A percentile compares a stretch with the other conserved stretches of the same genome.
Conservation (phyloP, 64 coral and sea anemone genomes). For the Montipora foliosa region DNA sequence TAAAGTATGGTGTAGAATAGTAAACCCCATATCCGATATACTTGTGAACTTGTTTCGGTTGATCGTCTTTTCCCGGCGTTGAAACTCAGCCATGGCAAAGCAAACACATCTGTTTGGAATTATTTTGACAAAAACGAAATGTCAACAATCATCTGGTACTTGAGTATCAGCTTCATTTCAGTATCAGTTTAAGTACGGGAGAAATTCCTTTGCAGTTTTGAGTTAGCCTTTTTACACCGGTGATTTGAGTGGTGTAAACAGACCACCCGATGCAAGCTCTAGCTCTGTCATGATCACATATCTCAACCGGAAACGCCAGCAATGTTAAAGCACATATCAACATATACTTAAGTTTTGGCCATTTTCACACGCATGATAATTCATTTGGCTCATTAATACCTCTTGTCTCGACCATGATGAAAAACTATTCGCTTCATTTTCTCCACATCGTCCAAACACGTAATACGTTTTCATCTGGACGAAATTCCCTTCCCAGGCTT, state of each 20-base stretch:
- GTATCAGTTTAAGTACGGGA: not conserved
- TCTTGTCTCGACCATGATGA: not conserved
- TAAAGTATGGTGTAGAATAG: too few species aligned
- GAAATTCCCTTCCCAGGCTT: constrained; percentile 65
- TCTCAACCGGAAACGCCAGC: constrained; percentile 9
- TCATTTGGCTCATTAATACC: not conserved
- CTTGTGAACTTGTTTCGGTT: too few species aligned
- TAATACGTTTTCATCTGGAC: constrained; percentile 65
- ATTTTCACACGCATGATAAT: not conserved
- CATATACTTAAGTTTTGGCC: not conserved
- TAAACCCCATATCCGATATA: too few species aligned
- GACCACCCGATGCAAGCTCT: too few species aligned
- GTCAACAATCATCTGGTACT: not conserved
- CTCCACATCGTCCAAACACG: constrained; percentile 68
- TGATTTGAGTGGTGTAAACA: constrained; percentile 23
- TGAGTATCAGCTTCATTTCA: constrained; percentile 37
- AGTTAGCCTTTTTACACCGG: not conserved
- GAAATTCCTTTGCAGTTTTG: not conserved
- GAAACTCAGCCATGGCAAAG: not conserved
- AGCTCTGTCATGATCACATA: not conserved
- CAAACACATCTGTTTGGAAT: not conserved
- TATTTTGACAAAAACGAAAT: not conserved
- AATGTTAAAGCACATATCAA: constrained; percentile 34
- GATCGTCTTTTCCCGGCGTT: not conserved
- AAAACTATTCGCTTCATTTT: constrained; percentile 65